These are phyloP conservation scores for Neotoxoptera formosana DNA, from an alignment of 1,140 invertebrate species.

Conservation along the genomic window DNA sequence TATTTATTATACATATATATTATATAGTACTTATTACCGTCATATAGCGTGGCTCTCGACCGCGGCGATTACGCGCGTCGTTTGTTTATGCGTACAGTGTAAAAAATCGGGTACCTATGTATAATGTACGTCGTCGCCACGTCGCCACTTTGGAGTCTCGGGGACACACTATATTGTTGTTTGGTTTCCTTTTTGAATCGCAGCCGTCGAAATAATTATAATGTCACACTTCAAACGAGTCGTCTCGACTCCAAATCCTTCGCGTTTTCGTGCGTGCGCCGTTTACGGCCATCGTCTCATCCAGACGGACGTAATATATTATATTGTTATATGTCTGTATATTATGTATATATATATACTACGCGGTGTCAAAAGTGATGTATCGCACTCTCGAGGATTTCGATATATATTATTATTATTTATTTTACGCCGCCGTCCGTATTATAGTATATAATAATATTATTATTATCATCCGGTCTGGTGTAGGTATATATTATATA, in stretches of 20 bases:
- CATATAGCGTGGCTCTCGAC: neutral
- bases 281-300: neutral
- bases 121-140: neutral
- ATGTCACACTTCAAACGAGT: conserved; percentile 1
- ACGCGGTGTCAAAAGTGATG: neutral
- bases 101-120: neutral
- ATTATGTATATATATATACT: neutral
- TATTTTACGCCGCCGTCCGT: neutral
- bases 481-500: no score
- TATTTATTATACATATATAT: no score
- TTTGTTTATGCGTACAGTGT: neutral
- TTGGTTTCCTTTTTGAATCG: neutral
- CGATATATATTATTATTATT: neutral
- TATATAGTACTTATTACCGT: neutral
- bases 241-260: neutral
- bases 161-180: neutral
- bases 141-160: neutral
- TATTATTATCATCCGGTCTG: neutral
- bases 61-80: neutral
- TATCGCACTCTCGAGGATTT: conserved; percentile 11
- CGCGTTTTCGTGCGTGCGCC: neutral
- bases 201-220: neutral
- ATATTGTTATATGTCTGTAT: neutral
- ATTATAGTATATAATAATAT: neutral
- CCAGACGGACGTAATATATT: neutral